Evolutionary conservation across 2,888 invertebrate species (phyloP).

Genomic region (Macrophya annulata): DNA sequence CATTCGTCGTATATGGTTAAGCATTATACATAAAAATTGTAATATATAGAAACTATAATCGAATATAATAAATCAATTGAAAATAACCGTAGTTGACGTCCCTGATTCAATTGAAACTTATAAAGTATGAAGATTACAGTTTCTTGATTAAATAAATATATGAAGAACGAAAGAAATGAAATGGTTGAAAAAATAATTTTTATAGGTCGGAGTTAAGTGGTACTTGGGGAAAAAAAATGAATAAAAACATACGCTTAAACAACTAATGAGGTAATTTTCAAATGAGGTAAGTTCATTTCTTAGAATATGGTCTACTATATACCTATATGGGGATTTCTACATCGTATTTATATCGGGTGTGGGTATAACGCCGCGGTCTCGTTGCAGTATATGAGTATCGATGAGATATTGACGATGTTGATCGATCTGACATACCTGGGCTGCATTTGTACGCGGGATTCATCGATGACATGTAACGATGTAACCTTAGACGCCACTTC

Average conservation of each 20-base stretch:
- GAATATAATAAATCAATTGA: too few relatives aligned
- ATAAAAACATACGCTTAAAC: not conserved
- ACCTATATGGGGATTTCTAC: not conserved
- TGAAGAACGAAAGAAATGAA: not conserved
- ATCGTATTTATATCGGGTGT: not conserved
- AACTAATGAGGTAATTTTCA: not conserved
- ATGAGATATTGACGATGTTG: not conserved
- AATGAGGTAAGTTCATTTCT: not conserved
- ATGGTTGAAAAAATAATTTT: not conserved
- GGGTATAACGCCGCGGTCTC: not conserved
- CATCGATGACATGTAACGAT: not conserved
- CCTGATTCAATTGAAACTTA: not conserved
- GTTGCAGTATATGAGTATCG: not conserved
- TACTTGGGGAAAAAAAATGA: not conserved
- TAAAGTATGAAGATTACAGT: not conserved
- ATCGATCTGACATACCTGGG: not conserved
- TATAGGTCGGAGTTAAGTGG: too few relatives aligned
- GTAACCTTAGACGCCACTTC: slow-evolving; percentile 11
- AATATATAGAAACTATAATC: too few relatives aligned
- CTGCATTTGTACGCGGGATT: not conserved
- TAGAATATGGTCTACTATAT: not conserved
- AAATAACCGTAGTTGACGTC: too few relatives aligned
- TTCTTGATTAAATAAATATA: not conserved
- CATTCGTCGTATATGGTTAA: too few relatives aligned
- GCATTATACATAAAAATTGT: too few relatives aligned